These are phyloP conservation scores for Metallyticus violacea DNA, from an alignment of 2,888 invertebrate species.

Conservation along the genomic window DNA sequence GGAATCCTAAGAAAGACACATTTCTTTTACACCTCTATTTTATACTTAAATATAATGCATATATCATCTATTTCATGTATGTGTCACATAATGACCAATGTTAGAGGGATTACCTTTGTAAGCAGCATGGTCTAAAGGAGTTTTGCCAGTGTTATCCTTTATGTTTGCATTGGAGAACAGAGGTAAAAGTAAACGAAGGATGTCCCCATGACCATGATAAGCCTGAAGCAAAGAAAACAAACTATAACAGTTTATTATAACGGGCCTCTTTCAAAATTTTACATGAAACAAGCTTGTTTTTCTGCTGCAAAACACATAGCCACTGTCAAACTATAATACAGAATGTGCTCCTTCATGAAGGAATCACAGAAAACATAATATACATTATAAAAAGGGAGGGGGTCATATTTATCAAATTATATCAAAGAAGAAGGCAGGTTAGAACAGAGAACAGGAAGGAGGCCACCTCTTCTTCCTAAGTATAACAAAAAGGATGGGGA, in stretches of 20 bases:
- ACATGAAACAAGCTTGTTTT: background rate
- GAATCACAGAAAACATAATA: no score
- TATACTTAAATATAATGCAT: no score
- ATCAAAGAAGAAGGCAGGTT: no score
- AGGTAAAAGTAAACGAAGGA: slow-evolving; percentile 53
- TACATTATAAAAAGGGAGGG: no score
- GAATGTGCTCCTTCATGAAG: no score
- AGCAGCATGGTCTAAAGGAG: slow-evolving; percentile 58
- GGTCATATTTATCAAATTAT: no score
- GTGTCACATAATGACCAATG: background rate
- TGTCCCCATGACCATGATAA: slow-evolving; percentile 56
- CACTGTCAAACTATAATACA: no score
- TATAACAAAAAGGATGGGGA: no score
- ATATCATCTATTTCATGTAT: background rate
- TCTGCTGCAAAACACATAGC: no score
- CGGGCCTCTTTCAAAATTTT: background rate
- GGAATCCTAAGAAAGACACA: background rate
- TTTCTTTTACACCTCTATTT: background rate
- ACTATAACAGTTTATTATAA: background rate
- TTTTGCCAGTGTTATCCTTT: slow-evolving; percentile 52
- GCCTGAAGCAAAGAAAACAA: slow-evolving; percentile 42
- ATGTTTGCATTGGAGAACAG: slow-evolving; percentile 56
- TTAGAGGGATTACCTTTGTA: slow-evolving; percentile 46
- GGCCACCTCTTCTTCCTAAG: no score
- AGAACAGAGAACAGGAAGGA: no score